Base-by-base conservation (phyloP, 2,797 vertebrate species). In the Neosalanx taihuensis region DNA sequence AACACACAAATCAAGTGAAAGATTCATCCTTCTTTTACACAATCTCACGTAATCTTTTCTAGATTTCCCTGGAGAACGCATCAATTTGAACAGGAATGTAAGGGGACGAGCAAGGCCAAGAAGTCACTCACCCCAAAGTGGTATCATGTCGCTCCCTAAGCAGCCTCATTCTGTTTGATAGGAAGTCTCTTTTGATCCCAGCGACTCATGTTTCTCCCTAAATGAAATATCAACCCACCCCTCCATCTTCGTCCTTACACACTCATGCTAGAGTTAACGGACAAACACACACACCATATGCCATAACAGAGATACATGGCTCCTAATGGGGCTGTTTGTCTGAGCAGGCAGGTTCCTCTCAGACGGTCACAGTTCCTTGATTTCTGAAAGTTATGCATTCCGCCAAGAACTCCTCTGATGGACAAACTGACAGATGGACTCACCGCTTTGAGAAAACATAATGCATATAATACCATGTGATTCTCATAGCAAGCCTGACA, bases 291-390 rank as follows among this genome's bases (percentile, higher is more conserved):
- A 56, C 51, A 56, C 51, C 9, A 29, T 29, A 20, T 64, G n/a
- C 1, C 6, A 62, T 72, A n/a, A 68, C 65, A 68, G 65, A 66
- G 75, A 84, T 76, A 31, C 60, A 84, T 72, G 62, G 41, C 3
- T 56, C 71, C 75, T 64, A 81, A 59, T 6, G 5, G 76, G 29
- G 64, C 67, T 76, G 74, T 77, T 83, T 79, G 72, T 23, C 60
- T 75, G 71, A 26, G 61, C 69, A 72, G 1, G 49, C 30, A 13
- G 65, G 23, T 68, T 17, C 49, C 13, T 20, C 46, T 18, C 64
- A 49, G 57, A 67, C 41, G 46, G 41, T 20, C 46, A 41, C 37
- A 41, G 18, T 3, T 31, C 17, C 30, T 30, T 13, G 60, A 62
- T 59, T 3, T 20, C 58, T n/a, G 51, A 56, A 26, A 58, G 18